These are phyloP conservation scores for Taxidea taxus DNA, from an alignment of 2,113 vertebrate species.

Conservation along the genomic window DNA sequence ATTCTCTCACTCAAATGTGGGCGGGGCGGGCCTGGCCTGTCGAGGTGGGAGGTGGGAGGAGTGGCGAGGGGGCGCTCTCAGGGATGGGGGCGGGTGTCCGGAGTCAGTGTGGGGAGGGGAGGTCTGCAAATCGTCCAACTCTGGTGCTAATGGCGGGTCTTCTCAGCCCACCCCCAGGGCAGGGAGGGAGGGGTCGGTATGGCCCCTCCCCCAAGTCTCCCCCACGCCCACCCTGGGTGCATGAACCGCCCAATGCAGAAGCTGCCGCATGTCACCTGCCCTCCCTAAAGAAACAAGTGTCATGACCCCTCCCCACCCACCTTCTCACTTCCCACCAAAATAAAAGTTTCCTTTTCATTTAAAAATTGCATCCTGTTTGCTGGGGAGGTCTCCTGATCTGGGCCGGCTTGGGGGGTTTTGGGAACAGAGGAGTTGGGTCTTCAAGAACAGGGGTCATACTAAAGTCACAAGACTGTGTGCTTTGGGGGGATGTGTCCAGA, in stretches of 20 bases:
- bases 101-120: slow-evolving; percentile 70
- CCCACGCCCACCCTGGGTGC: slow-evolving; percentile 75
- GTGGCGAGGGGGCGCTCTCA: slow-evolving; percentile 70
- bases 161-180: slow-evolving; percentile 70
- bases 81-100: slow-evolving; percentile 70
- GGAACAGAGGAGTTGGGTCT: no score
- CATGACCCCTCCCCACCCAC: slow-evolving; percentile 38
- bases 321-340: slow-evolving; percentile 20
- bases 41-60: not conserved
- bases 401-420: not conserved
- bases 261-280: slow-evolving; percentile 75
- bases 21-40: slow-evolving; percentile 64
- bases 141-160: slow-evolving; percentile 78
- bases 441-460: not conserved
- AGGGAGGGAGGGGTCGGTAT: slow-evolving; percentile 60
- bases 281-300: slow-evolving; percentile 53
- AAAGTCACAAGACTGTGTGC: not conserved
- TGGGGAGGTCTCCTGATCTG: not conserved
- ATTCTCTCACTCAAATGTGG: slow-evolving; percentile 59
- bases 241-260: slow-evolving; percentile 75
- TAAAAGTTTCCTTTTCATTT: slow-evolving; percentile 75
- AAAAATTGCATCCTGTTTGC: not conserved
- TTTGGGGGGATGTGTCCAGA: not conserved
- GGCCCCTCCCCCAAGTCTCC: slow-evolving; percentile 62
- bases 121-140: slow-evolving; percentile 76